Percentiles rank a stretch among this genome's conserved stretches.
Evolutionary conservation across 2,113 vertebrate genomes (phyloP).

Genomic region (Dasypus novemcinctus): DNA sequence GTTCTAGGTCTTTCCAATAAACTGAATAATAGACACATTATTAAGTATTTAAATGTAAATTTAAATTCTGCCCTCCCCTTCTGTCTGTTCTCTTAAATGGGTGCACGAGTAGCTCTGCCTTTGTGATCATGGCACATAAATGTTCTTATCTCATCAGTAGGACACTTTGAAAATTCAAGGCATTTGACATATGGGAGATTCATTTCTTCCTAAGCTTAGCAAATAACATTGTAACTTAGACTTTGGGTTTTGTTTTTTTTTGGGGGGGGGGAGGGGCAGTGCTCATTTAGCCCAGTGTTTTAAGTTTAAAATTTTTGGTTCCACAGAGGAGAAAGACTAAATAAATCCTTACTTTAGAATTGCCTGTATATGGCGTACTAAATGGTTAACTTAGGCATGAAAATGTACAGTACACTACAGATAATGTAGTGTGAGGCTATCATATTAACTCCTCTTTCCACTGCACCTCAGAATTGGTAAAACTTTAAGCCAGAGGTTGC

Average conservation of each 20-base stretch:
- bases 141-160: slow-evolving; percentile 52
- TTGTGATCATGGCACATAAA: slow-evolving; percentile 59
- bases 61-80: slow-evolving; percentile 46
- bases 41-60: slow-evolving; percentile 64
- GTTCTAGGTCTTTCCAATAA: slow-evolving; percentile 56
- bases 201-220: slow-evolving; percentile 46
- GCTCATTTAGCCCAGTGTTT: slow-evolving; percentile 44
- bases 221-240: slow-evolving; percentile 23
- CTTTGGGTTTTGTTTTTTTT: not conserved
- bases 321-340: not conserved
- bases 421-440: not conserved
- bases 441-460: not conserved
- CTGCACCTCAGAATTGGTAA: not conserved
- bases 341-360: not conserved
- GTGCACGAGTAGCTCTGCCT: not conserved
- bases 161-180: slow-evolving; percentile 57
- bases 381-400: not conserved
- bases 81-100: not conserved
- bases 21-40: slow-evolving; percentile 62
- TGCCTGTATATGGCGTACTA: not conserved
- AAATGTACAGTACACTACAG: not conserved
- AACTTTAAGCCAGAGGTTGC: not conserved
- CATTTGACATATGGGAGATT: slow-evolving; percentile 22
- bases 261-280: not conserved
- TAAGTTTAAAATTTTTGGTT: slow-evolving; percentile 32